phyloP scores from a whole-genome alignment of 1,140 invertebrate genomes.

The Camponotus pennsylvanicus region DNA sequence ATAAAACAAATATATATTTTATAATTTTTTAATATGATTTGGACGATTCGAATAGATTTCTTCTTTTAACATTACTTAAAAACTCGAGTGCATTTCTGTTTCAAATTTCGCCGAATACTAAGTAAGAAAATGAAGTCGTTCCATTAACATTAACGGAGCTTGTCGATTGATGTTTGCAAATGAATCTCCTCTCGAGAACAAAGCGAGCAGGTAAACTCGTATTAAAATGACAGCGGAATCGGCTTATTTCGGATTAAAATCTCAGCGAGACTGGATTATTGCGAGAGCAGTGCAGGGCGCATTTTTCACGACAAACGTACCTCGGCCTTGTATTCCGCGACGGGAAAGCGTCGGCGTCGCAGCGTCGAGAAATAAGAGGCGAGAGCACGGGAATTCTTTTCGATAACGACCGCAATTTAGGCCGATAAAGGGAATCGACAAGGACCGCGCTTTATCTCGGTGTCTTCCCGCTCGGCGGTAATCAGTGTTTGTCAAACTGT shows the following conservation, averaged over 20 bases:
- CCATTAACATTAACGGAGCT: conserved; percentile 27
- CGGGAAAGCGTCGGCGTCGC: conserved; percentile 28
- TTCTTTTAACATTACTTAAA: background rate
- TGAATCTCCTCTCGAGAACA: background rate
- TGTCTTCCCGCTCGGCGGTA: conserved; percentile 56
- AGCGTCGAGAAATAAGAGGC: conserved; percentile 45
- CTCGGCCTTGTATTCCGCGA: background rate
- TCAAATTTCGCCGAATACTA: background rate
- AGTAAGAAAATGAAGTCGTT: background rate
- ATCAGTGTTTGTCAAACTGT: conserved; percentile 80
- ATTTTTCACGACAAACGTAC: conserved; percentile 41
- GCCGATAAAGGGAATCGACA: conserved; percentile 81
- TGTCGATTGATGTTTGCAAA: conserved; percentile 44
- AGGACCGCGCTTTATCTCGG: conserved; percentile 61
- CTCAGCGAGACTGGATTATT: conserved; percentile 27
- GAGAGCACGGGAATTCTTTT: conserved; percentile 65
- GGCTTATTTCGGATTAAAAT: conserved; percentile 49
- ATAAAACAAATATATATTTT: conserved; percentile 5
- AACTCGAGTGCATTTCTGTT: conserved; percentile 1
- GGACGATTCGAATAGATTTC: background rate
- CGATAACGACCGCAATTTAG: conserved; percentile 81
- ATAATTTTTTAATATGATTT: background rate
- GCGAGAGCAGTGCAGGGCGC: background rate
- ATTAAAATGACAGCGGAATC: conserved; percentile 35
- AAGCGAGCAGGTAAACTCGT: conserved; percentile 13